Conservation (phyloP, 1,140 invertebrate species). For the Lordiphosa collinella region DNA sequence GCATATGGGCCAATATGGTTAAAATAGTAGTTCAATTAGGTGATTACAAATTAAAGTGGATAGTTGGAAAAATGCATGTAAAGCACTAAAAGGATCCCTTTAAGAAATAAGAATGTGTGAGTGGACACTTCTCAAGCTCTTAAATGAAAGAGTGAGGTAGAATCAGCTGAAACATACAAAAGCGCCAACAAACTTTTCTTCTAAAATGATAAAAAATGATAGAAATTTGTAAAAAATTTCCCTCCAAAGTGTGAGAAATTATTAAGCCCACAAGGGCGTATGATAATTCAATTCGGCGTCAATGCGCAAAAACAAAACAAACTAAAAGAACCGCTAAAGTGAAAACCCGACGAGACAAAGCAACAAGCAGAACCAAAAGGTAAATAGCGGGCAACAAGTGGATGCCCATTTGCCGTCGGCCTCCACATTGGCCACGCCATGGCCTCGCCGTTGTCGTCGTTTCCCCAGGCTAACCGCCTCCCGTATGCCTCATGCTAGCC, state of each 20-base stretch:
- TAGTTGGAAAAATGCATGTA: no score
- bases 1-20: neutral
- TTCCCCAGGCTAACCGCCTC: slow-evolving; percentile 13
- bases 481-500: slow-evolving; percentile 33
- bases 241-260: neutral
- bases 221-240: neutral
- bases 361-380: slow-evolving; percentile 62
- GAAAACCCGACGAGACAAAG: slow-evolving; percentile 48
- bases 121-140: no score
- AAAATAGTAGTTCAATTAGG: slow-evolving; percentile 35
- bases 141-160: neutral
- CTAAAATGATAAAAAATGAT: no score
- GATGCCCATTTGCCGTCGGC: slow-evolving; percentile 52
- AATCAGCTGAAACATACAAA: no score
- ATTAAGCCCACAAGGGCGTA: slow-evolving; percentile 24
- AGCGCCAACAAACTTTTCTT: no score
- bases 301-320: slow-evolving; percentile 27
- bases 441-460: slow-evolving; percentile 45
- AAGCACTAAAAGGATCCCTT: no score
- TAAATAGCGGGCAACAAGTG: slow-evolving; percentile 72
- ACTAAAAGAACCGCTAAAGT: slow-evolving; percentile 37
- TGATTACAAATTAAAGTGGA: slow-evolving; percentile 10
- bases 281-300: slow-evolving; percentile 40
- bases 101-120: no score
- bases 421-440: slow-evolving; percentile 33